Conservation (phyloP, 2,113 vertebrate species). For the Sphaerodactylus townsendi region DNA sequence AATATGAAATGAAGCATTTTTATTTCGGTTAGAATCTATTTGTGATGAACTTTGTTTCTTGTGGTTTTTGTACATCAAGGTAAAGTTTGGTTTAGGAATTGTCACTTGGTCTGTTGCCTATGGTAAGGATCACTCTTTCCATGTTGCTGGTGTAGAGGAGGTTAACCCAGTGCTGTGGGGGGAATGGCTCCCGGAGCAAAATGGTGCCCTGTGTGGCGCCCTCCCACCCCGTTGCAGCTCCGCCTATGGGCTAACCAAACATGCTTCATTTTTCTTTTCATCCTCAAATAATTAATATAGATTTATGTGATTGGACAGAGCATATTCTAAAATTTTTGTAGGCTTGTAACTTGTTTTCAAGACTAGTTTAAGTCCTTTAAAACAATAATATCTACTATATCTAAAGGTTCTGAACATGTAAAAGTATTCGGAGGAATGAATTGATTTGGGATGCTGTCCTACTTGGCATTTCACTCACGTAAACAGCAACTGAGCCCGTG, state of each 20-base stretch:
- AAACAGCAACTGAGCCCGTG: not conserved
- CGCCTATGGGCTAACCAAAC: too few relatives aligned
- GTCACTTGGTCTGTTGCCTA: not conserved
- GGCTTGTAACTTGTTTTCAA: not conserved
- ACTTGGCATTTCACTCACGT: not conserved
- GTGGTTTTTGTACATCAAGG: not conserved
- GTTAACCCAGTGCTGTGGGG: too few relatives aligned
- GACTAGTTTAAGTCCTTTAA: not conserved
- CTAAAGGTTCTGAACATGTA: conserved; percentile 12
- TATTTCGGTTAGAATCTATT: conserved; percentile 18
- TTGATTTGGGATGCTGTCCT: not conserved
- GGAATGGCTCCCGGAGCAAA: too few relatives aligned
- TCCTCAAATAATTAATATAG: not conserved
- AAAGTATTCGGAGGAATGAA: conserved; percentile 26
- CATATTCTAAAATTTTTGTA: not conserved
- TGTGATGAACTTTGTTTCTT: conserved; percentile 14
- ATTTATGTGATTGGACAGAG: not conserved
- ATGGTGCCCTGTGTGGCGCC: too few relatives aligned
- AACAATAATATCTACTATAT: conserved; percentile 34
- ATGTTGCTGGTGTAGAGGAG: too few relatives aligned
- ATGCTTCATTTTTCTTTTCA: not conserved
- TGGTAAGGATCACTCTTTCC: not conserved
- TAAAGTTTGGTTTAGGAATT: not conserved
- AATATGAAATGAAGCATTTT: conserved; percentile 1
- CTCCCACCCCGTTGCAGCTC: too few relatives aligned